Percentiles rank a stretch among this genome's conserved stretches.
These are phyloP conservation scores for honey bee (Apis mellifera) DNA, from an alignment of 1,140 invertebrate species.

Conservation along the genomic window DNA sequence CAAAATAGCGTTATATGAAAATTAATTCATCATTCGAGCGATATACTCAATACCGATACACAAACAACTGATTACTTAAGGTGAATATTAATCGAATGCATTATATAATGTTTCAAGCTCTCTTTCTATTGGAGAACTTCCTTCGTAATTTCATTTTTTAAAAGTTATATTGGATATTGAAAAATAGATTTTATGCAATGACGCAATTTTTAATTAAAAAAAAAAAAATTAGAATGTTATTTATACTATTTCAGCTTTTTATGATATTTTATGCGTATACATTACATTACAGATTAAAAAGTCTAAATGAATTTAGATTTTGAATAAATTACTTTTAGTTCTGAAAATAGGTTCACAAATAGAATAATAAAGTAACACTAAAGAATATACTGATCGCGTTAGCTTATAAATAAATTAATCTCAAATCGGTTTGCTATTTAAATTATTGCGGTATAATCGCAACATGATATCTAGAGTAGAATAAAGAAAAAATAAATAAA, in stretches of 20 bases:
- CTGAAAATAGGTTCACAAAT: background rate
- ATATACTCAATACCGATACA: slow-evolving; percentile 6
- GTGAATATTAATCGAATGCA: slow-evolving; percentile 5
- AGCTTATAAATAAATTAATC: slow-evolving; percentile 37
- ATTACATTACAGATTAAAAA: background rate
- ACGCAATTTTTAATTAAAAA: background rate
- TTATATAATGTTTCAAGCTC: background rate
- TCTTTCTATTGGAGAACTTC: background rate
- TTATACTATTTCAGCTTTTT: background rate
- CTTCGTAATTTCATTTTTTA: background rate
- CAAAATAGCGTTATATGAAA: slow-evolving; percentile 41
- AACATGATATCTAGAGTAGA: slow-evolving; percentile 55
- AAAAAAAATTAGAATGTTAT: background rate
- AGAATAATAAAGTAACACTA: background rate
- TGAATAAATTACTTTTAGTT: background rate
- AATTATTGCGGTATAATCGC: slow-evolving; percentile 48
- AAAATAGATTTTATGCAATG: background rate
- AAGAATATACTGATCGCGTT: slow-evolving; percentile 13
- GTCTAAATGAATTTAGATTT: background rate
- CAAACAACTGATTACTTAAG: background rate
- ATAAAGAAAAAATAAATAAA: slow-evolving; percentile 19
- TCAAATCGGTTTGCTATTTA: slow-evolving; percentile 19
- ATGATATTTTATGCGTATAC: background rate
- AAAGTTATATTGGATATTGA: background rate
- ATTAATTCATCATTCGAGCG: background rate